phyloP scores from a whole-genome alignment of 1,140 invertebrate genomes.

The Penaeus chinensis region DNA sequence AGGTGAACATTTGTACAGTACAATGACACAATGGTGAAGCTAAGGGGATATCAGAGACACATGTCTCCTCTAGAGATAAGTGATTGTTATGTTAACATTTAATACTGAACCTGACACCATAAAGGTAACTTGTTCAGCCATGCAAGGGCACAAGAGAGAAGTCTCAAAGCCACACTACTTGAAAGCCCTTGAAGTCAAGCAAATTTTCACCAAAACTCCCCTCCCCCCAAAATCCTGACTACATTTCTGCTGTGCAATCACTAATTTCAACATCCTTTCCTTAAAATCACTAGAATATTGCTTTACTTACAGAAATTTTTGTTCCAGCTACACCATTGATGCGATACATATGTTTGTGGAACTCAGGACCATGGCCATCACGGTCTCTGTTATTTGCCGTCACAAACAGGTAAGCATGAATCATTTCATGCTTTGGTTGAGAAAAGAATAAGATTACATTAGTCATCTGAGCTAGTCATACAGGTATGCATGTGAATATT shows the following conservation, averaged over 20 bases:
- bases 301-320: conserved; percentile 69
- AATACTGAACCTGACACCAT: neutral
- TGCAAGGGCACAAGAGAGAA: too few species aligned
- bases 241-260: neutral
- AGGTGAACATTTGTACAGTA: too few species aligned
- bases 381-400: conserved; percentile 83
- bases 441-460: conserved; percentile 60
- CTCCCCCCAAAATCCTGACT: neutral
- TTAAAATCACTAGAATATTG: neutral
- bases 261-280: neutral
- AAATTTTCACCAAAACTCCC: too few species aligned
- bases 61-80: neutral
- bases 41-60: too few species aligned
- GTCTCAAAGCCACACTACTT: too few species aligned
- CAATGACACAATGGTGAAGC: too few species aligned
- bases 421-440: conserved; percentile 93
- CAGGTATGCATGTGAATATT: too few species aligned
- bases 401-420: conserved; percentile 96
- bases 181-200: too few species aligned
- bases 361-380: conserved; percentile 94
- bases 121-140: neutral
- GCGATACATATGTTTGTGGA: conserved; percentile 91
- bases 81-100: neutral
- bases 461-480: conserved; percentile 15
- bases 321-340: conserved; percentile 90